Base-by-base conservation (phyloP, 2,888 invertebrate species). In the Didymodactylos carnosus region DNA sequence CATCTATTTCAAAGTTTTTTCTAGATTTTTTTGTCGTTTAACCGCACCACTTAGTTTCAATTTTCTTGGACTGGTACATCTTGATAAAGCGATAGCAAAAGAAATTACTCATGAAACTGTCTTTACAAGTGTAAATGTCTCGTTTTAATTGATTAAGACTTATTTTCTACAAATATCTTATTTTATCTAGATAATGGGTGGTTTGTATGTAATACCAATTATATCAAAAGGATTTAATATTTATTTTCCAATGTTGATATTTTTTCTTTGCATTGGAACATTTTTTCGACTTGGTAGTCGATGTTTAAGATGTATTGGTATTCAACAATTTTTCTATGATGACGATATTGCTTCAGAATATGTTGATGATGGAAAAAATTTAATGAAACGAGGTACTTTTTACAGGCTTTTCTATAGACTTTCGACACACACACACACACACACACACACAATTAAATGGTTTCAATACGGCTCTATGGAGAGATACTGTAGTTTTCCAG, bases 41-140 rank as follows among this genome's bases (percentile, higher is more conserved):
- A 98, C 97, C 0, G 94, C 98, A 0, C 97, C 98, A 4, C 89
- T 99, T 87, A 98, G 97, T 84, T 88, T 99, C 70, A 99, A 99
- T 85, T 98, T 97, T 82, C 87, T 99, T 72, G 92, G 97, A 41
- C 86, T 99, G 39, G 92, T 97, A 79, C 98, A 98, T 80, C 91
- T 98, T 89, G 98, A 99, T 84, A 94, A 93, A 46, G 93, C 94
- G 80, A 88, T 94, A 73, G 91, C 77, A 10, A 76, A 77, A 41
- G 62, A 76, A n/a, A 41, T 39, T 25, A 51, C 53, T 40, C 27
- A 53, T 25, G 75, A 74, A 49, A 75, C 75, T 13, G 51, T 69
- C n/a, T 75, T 75, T 62, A 75, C 75, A 7, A 51, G 70, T 23
- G 75, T 75, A 74, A 43, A 41, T 29, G 23, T 72, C 16, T 25